Conservation (phyloP, 2,888 invertebrate genomes). For the Agelastica alni region DNA sequence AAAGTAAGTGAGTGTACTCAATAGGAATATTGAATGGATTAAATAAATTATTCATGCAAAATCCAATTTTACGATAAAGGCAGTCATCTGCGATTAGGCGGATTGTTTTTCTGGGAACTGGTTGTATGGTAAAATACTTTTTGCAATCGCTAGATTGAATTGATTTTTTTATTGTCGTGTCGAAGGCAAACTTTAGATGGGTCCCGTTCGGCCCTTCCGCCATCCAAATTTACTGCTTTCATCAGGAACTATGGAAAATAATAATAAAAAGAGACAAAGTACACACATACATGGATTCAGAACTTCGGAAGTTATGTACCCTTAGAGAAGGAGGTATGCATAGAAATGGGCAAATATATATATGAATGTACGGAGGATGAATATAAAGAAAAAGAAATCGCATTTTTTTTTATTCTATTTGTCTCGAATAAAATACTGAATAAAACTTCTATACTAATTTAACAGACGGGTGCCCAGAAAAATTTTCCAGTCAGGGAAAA, state of each 20-base stretch:
- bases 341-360: conserved; percentile 14
- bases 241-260: conserved; percentile 39
- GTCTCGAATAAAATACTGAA: no score
- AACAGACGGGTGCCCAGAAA: no score
- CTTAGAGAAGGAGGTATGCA: conserved; percentile 11
- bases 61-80: conserved; percentile 34
- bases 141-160: conserved; percentile 50
- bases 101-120: conserved; percentile 43
- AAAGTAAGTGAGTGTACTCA: no score
- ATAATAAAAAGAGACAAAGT: conserved; percentile 39
- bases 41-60: conserved; percentile 18
- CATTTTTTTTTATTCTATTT: no score
- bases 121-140: conserved; percentile 46
- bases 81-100: conserved; percentile 35
- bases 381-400: no score
- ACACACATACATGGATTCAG: conserved; percentile 20
- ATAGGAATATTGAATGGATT: no score
- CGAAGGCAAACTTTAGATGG: conserved; percentile 32
- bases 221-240: conserved; percentile 39
- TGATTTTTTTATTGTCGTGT: conserved; percentile 46
- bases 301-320: conserved; percentile 17
- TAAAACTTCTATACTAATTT: no score
- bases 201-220: conserved; percentile 20
- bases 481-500: no score
- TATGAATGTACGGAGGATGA: background rate